phyloP scores from a whole-genome alignment of 2,888 invertebrate species.

The Eugnorisma glareosa region DNA sequence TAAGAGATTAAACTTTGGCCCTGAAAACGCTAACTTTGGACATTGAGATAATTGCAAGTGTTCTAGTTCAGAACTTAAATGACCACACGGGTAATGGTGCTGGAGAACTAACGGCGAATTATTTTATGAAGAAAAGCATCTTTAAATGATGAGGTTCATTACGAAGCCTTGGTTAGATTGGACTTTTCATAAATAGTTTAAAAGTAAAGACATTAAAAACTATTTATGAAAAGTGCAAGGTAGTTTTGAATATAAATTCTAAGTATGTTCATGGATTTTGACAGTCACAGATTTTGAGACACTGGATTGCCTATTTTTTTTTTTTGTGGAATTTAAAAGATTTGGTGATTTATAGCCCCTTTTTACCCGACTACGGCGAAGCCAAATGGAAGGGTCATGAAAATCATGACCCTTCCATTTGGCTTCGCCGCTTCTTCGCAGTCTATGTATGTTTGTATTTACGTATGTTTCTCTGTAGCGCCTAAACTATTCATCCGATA shows the following conservation, averaged over 20 bases:
- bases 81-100: slow-evolving; percentile 6
- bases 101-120: background rate
- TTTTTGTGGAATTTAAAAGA: too few relatives aligned
- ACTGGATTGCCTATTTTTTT: background rate
- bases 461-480: too few relatives aligned
- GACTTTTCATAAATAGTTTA: too few relatives aligned
- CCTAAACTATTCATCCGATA: too few relatives aligned
- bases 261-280: background rate
- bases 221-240: background rate
- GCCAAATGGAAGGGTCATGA: too few relatives aligned
- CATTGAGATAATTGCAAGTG: slow-evolving; percentile 29
- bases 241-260: background rate
- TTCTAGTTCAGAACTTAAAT: slow-evolving; percentile 37
- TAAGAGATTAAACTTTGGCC: slow-evolving; percentile 18
- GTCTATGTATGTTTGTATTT: too few relatives aligned
- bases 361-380: too few relatives aligned
- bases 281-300: background rate
- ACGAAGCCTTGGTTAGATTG: background rate
- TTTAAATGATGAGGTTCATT: background rate
- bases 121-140: background rate
- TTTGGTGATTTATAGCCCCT: too few relatives aligned
- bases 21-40: slow-evolving; percentile 32
- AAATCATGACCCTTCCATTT: too few relatives aligned
- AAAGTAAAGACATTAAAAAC: background rate
- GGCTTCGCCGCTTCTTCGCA: too few relatives aligned